phyloP scores from a whole-genome alignment of 2,797 vertebrate species.

The Lacerta agilis region DNA sequence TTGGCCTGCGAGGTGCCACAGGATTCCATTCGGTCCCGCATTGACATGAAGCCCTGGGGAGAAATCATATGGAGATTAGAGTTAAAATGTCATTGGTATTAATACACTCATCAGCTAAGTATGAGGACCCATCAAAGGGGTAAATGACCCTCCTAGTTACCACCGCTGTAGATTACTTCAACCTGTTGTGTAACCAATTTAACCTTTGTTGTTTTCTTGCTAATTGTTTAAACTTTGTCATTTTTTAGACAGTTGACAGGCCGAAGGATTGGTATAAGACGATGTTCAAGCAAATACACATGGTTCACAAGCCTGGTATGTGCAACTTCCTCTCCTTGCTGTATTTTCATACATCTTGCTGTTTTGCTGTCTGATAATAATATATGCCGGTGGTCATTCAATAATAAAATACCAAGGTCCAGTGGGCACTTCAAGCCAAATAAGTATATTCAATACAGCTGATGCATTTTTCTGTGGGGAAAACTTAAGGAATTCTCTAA shows the following conservation, averaged over 20 bases:
- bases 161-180: not conserved
- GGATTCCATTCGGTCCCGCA: not conserved
- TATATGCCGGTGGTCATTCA: not conserved
- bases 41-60: too few relatives aligned
- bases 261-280: conserved; percentile 99
- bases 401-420: not conserved
- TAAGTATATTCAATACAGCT: not conserved
- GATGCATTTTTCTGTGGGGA: not conserved
- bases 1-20: not conserved
- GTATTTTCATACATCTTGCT: conserved; percentile 15
- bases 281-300: conserved; percentile 99
- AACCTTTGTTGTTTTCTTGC: not conserved
- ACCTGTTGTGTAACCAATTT: not conserved
- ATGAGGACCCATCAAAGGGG: not conserved
- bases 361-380: not conserved
- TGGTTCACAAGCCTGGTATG: conserved; percentile 96
- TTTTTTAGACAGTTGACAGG: conserved; percentile 92
- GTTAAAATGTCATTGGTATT: too few relatives aligned
- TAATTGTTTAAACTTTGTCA: conserved; percentile 59
- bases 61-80: too few relatives aligned
- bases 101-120: not conserved
- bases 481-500: not conserved
- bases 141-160: not conserved
- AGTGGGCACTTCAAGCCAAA: not conserved
- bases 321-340: conserved; percentile 23